Conservation (phyloP, 2,888 invertebrate species). For the Andrena dorsata region DNA sequence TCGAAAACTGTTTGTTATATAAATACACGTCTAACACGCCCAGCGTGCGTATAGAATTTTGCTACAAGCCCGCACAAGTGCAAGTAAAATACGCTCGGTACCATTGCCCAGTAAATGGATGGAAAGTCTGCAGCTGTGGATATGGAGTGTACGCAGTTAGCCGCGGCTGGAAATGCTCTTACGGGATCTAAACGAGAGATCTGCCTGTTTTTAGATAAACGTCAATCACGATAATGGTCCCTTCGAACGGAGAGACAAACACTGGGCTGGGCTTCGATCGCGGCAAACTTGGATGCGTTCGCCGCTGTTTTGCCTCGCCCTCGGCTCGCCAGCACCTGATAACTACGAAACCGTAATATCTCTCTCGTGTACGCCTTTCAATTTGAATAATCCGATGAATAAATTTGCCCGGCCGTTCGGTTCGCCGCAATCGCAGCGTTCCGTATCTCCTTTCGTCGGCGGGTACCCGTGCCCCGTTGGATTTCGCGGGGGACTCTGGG, state of each 20-base stretch:
- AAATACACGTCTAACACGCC: neutral
- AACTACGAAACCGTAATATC: constrained; percentile 57
- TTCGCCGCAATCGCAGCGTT: constrained; percentile 26
- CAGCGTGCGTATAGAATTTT: neutral
- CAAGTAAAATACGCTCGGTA: constrained; percentile 2
- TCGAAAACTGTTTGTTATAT: too few relatives aligned
- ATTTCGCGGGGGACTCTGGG: neutral
- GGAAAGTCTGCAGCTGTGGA: neutral
- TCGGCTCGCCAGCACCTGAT: constrained; percentile 24
- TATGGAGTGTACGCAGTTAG: neutral
- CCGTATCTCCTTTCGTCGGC: constrained; percentile 17
- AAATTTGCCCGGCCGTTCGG: constrained; percentile 47
- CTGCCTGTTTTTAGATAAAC: constrained; percentile 18
- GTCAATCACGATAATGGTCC: constrained; percentile 17
- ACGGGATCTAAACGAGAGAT: constrained; percentile 16
- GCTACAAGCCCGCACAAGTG: neutral
- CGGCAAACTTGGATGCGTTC: constrained; percentile 3
- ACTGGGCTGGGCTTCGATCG: neutral
- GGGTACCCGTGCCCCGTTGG: constrained; percentile 2
- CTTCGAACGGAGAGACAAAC: constrained; percentile 18
- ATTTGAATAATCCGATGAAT: constrained; percentile 63
- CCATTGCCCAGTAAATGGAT: neutral
- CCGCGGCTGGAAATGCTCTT: neutral
- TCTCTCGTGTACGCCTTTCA: constrained; percentile 53
- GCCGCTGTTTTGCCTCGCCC: constrained; percentile 21